These are phyloP conservation scores for Saxidomus purpurata DNA, from an alignment of 1,140 invertebrate genomes.

Conservation along the genomic window DNA sequence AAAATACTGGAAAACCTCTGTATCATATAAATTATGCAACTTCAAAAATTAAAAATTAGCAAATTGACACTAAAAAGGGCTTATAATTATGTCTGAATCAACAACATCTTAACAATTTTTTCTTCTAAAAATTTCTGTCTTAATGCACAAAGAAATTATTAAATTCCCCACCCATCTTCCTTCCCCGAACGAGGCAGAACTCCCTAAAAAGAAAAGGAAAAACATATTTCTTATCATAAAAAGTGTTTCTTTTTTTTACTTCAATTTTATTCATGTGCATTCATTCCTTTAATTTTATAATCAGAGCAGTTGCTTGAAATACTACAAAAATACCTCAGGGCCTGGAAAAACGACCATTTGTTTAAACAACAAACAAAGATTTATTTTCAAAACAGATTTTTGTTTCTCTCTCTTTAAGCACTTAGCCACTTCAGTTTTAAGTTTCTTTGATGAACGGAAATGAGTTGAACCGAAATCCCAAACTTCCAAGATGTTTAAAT, in stretches of 20 bases:
- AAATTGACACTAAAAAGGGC: no score
- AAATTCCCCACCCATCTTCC: no score
- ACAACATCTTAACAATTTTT: no score
- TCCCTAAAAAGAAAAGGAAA: no score
- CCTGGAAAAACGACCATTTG: conserved; percentile 5
- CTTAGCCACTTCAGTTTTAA: conserved; percentile 16
- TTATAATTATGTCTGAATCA: no score
- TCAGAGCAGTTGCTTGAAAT: not conserved
- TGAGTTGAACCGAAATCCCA: conserved; percentile 7
- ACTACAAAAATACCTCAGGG: not conserved
- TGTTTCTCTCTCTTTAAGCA: not conserved
- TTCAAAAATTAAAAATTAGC: no score
- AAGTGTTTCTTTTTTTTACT: not conserved
- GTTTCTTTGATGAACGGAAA: conserved; percentile 27
- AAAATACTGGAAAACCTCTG: no score
- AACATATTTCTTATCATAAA: not conserved
- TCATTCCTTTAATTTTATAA: not conserved
- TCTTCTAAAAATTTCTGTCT: no score
- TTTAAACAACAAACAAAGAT: conserved; percentile 29
- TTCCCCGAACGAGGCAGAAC: no score
- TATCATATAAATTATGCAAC: no score
- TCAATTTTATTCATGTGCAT: not conserved
- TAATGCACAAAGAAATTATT: no score
- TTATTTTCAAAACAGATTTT: conserved; percentile 39
- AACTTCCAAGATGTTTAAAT: conserved; percentile 18